Conservation (phyloP, 1,140 invertebrate genomes). For the Trinorchestia longiramus region DNA sequence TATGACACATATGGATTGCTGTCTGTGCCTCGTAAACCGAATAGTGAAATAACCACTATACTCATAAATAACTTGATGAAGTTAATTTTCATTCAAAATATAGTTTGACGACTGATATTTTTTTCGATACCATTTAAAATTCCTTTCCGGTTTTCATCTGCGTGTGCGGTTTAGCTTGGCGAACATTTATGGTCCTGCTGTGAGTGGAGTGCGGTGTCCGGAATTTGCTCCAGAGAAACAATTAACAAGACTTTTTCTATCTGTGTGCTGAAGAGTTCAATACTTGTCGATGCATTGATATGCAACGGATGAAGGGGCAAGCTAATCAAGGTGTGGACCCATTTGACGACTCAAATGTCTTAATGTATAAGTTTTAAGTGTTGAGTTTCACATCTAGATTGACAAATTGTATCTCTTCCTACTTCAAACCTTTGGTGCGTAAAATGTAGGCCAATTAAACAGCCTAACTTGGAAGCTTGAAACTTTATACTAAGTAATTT, state of each 20-base stretch:
- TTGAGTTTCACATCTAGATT: neutral
- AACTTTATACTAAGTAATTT: neutral
- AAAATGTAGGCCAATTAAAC: too few species aligned
- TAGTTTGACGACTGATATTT: too few species aligned
- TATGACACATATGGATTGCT: too few species aligned
- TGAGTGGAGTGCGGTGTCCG: neutral
- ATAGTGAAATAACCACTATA: too few species aligned
- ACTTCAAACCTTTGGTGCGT: neutral
- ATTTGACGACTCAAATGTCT: neutral
- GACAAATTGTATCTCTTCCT: neutral
- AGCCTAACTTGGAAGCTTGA: neutral
- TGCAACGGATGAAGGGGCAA: conserved; percentile 4
- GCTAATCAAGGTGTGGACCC: neutral
- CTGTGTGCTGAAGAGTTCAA: neutral
- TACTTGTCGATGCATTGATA: neutral
- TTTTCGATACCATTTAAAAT: neutral
- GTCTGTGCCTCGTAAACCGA: too few species aligned
- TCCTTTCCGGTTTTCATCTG: neutral
- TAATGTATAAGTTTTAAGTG: neutral
- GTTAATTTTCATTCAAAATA: too few species aligned
- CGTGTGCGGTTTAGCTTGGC: neutral
- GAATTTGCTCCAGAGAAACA: neutral
- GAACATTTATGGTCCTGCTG: neutral
- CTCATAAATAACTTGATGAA: too few species aligned
- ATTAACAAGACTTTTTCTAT: neutral